These are phyloP conservation scores for Chrysolina oricalcia DNA, from an alignment of 2,888 invertebrate genomes.

Conservation along the genomic window DNA sequence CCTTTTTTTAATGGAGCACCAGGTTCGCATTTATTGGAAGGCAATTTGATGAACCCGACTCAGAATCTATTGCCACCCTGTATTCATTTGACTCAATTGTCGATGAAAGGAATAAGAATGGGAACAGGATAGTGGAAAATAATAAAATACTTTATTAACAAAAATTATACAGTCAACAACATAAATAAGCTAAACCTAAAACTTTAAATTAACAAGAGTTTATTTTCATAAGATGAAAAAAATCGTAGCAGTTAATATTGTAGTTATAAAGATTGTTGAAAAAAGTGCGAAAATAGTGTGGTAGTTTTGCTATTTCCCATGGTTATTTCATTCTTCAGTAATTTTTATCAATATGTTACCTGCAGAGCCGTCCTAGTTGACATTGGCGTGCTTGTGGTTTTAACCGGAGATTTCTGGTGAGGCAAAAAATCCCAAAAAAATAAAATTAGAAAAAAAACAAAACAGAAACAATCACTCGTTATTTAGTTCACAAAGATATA, in stretches of 20 bases:
- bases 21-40: too few species aligned
- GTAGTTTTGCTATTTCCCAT: conserved; percentile 71
- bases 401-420: conserved; percentile 73
- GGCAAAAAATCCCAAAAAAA: conserved; percentile 53
- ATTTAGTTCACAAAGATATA: conserved; percentile 42
- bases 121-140: conserved; percentile 39
- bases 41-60: too few species aligned
- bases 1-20: too few species aligned
- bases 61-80: too few species aligned
- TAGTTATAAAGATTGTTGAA: conserved; percentile 39
- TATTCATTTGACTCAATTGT: background rate
- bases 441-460: conserved; percentile 47
- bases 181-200: conserved; percentile 45
- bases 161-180: conserved; percentile 46
- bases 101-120: conserved; percentile 31
- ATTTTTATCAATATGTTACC: conserved; percentile 74
- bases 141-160: conserved; percentile 36
- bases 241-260: conserved; percentile 39
- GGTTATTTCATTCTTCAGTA: conserved; percentile 22
- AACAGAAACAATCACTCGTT: conserved; percentile 14
- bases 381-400: conserved; percentile 74
- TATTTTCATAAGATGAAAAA: conserved; percentile 40
- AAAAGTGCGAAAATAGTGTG: conserved; percentile 39
- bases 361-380: conserved; percentile 79
- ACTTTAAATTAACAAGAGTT: conserved; percentile 37